Evolutionary conservation across 1,140 invertebrate species (phyloP).

Genomic region (Phymastichus coffea): DNA sequence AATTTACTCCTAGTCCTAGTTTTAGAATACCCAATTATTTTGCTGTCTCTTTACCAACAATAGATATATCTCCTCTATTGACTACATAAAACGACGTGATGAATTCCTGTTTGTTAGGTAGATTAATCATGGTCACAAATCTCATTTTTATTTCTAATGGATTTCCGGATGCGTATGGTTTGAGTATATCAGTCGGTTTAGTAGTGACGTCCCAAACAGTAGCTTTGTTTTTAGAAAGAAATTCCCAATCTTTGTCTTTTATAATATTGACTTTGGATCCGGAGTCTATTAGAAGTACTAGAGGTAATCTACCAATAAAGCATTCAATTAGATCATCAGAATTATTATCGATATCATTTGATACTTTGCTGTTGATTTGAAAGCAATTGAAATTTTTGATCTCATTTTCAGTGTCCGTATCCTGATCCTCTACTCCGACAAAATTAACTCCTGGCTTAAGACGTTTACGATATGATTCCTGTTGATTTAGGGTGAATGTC

Average conservation of each 20-base stretch:
- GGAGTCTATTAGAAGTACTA: conserved; percentile 22
- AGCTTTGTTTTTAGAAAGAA: not conserved
- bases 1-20: conserved; percentile 1
- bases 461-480: not conserved
- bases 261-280: conserved; percentile 24
- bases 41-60: conserved; percentile 10
- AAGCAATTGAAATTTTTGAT: not conserved
- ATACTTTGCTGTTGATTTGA: not conserved
- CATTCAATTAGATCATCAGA: conserved; percentile 1
- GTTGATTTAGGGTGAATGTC: too few relatives aligned
- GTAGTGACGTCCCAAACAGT: conserved; percentile 11
- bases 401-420: not conserved
- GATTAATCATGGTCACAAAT: conserved; percentile 10
- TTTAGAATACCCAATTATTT: conserved; percentile 15
- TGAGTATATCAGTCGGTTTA: too few relatives aligned
- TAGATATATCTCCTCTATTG: not conserved
- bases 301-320: conserved; percentile 9
- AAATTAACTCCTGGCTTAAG: not conserved
- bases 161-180: conserved; percentile 18
- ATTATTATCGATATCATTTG: not conserved
- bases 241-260: conserved; percentile 2
- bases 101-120: not conserved
- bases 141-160: conserved; percentile 7
- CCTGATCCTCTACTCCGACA: not conserved
- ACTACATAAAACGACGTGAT: conserved; percentile 16